A percentile compares a stretch with the other conserved stretches of the same genome.
Conservation (phyloP, 2,797 vertebrate species). For the Microctenopoma lineatum region DNA sequence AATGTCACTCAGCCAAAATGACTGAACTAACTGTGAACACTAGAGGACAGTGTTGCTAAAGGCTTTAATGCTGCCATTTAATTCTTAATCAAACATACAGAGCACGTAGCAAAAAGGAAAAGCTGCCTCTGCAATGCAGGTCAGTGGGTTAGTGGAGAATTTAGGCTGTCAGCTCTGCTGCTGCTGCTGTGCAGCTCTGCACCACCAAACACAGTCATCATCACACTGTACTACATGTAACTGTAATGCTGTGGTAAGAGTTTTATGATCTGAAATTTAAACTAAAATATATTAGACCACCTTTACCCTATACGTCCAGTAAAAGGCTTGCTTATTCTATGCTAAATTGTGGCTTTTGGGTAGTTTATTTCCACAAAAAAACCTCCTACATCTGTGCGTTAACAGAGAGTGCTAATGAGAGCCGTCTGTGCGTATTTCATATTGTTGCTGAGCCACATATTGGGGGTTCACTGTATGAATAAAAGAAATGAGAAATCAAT, state of each 20-base stretch:
- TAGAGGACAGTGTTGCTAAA: conserved; percentile 51
- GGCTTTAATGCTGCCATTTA: neutral
- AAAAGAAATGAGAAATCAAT: conserved; percentile 44
- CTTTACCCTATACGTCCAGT: neutral
- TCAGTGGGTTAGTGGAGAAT: conserved; percentile 72
- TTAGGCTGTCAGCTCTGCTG: conserved; percentile 20
- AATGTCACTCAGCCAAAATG: neutral
- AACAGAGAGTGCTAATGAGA: neutral
- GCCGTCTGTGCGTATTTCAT: neutral
- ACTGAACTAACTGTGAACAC: conserved; percentile 19
- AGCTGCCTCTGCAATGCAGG: conserved; percentile 70
- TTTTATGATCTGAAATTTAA: neutral
- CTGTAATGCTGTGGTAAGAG: neutral
- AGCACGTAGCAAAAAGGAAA: conserved; percentile 21
- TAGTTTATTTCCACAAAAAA: neutral
- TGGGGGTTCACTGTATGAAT: conserved; percentile 4
- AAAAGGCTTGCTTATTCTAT: neutral
- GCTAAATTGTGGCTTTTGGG: neutral
- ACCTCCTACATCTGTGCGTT: neutral
- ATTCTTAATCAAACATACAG: conserved; percentile 5
- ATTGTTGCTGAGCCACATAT: neutral
- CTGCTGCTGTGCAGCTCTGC: conserved; percentile 26
- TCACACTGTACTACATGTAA: neutral
- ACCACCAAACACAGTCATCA: neutral
- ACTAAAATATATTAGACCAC: neutral